Evolutionary conservation across 1,140 invertebrate species (phyloP), one percentile per base, ranked within the genome.

Genomic region (Cydia pomonella): DNA sequence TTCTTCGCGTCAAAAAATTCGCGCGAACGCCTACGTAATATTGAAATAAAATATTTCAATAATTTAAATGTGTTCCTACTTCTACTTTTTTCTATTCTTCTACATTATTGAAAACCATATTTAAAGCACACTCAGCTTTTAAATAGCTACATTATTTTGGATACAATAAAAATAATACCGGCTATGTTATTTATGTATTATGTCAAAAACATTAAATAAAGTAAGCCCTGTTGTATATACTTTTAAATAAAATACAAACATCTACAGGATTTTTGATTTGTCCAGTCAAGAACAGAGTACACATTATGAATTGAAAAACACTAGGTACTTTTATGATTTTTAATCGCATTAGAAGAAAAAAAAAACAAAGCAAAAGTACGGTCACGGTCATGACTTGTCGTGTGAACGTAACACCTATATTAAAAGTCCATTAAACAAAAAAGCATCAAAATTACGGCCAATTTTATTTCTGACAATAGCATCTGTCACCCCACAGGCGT

Each of bases 371-470:
- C n/a, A 59, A 59, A 23, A 59, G 53, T 59, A 59, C 53, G 9
- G 21, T 59, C 21, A 6, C 53, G 18, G 10, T 5, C 18, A 59
- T 59, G 53, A 59, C 53, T 23, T 23, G 53, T 7, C 64, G 64
- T 69, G 64, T 69, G 27, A 69, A 69, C 29, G 27, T 33, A 69
- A 64, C 63, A 64, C 63, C 63, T 29, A 69, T 18, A 69, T 69
- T 69, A 69, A 69, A 69, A 69, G n/a, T 0, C 29, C 29, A 69
- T 69, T 69, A 69, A 41, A 69, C 64, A 69, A 69, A 69, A 69
- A 69, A 33, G 64, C 64, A 69, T 69, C 64, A 9, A 41, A 69
- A 69, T 69, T 69, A 69, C 64, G 29, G 21, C 29, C 33, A 69
- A 69, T 69, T 69, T 69, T 69, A 21, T 38, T 29, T 33, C 64